Evolutionary conservation across 2,888 invertebrate genomes (phyloP).

Genomic region (Tipula unca): DNA sequence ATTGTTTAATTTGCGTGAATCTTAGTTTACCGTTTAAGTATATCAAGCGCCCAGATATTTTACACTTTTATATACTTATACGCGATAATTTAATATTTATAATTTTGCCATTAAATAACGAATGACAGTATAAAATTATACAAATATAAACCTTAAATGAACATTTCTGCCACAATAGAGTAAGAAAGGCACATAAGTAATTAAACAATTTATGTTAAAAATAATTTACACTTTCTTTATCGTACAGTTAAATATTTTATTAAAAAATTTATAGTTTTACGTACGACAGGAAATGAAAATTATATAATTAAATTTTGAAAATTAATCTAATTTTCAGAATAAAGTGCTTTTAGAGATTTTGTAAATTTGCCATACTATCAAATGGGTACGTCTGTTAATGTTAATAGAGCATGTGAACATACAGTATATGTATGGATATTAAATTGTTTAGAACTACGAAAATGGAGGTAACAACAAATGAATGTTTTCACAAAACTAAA

Average conservation of each 20-base stretch:
- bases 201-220: not conserved
- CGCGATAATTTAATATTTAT: not conserved
- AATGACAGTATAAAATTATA: not conserved
- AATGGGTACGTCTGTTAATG: not conserved
- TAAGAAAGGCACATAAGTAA: not conserved
- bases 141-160: not conserved
- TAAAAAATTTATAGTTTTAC: not conserved
- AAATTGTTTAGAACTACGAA: no score
- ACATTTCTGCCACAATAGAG: not conserved
- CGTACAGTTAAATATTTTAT: not conserved
- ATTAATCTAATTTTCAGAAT: not conserved
- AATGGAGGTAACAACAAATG: no score
- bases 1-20: not conserved
- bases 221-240: not conserved
- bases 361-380: not conserved
- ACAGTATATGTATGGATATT: not conserved
- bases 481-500: not conserved
- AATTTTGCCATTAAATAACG: not conserved
- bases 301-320: not conserved
- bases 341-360: not conserved
- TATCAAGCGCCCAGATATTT: not conserved
- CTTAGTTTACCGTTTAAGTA: not conserved
- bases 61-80: not conserved
- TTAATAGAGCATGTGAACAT: not conserved
- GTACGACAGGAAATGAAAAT: not conserved